Evolutionary conservation across 2,888 invertebrate species (phyloP).

Genomic region (Dugesia japonica): DNA sequence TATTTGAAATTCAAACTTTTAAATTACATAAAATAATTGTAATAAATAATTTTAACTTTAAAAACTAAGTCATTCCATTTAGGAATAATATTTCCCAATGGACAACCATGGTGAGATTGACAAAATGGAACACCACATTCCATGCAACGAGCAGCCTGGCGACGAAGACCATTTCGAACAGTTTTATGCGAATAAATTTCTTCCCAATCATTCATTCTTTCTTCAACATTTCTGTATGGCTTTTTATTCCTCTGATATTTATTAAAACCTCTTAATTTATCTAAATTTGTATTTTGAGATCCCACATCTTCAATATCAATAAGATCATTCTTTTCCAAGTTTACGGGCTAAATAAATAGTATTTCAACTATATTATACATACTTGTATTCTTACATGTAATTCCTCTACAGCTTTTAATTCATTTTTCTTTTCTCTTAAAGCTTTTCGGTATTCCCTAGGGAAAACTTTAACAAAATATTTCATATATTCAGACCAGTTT

Average conservation of each 20-base stretch:
- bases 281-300: slow-evolving; percentile 46
- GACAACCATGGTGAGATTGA: slow-evolving; percentile 80
- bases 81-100: slow-evolving; percentile 90
- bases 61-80: slow-evolving; percentile 97
- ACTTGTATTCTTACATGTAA: no score
- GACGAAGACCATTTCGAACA: slow-evolving; percentile 61
- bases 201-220: slow-evolving; percentile 78
- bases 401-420: background rate
- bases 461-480: slow-evolving; percentile 80
- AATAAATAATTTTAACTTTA: no score
- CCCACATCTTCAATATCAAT: background rate
- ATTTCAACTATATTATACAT: no score
- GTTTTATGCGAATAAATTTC: slow-evolving; percentile 77
- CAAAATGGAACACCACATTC: slow-evolving; percentile 98
- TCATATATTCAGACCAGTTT: slow-evolving; percentile 63
- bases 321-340: background rate
- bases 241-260: slow-evolving; percentile 36
- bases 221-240: slow-evolving; percentile 65
- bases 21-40: no score
- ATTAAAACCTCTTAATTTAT: background rate
- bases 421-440: slow-evolving; percentile 54
- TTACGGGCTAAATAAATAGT: no score
- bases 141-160: slow-evolving; percentile 58
- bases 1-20: no score
- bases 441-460: slow-evolving; percentile 87